A percentile compares a stretch with the other conserved stretches of the same genome.
Conservation (phyloP, 2,797 vertebrate species). For the Rhinichthys osculus region DNA sequence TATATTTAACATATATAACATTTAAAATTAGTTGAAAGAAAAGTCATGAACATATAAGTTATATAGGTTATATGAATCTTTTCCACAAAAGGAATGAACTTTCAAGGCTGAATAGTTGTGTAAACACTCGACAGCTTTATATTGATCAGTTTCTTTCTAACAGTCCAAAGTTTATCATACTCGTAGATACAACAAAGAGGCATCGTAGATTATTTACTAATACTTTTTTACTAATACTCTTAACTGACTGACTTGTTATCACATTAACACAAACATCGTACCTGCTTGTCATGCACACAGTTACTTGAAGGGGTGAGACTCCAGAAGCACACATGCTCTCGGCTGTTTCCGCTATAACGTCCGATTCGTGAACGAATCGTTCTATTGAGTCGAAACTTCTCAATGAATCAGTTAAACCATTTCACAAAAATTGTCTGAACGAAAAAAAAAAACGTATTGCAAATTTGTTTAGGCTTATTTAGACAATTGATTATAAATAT, state of each 20-base stretch:
- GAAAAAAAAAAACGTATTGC: too few relatives aligned
- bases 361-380: not conserved
- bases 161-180: constrained; percentile 9
- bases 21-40: not conserved
- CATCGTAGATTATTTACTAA: not conserved
- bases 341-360: constrained; percentile 5
- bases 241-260: not conserved
- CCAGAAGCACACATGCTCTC: not conserved
- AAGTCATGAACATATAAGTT: not conserved
- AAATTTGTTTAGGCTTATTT: not conserved
- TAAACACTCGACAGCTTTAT: not conserved
- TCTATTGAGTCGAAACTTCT: not conserved
- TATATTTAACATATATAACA: too few relatives aligned
- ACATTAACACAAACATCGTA: not conserved
- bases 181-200: not conserved
- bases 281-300: not conserved
- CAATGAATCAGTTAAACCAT: not conserved
- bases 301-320: not conserved
- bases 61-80: not conserved
- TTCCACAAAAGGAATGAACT: not conserved
- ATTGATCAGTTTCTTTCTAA: not conserved
- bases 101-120: not conserved
- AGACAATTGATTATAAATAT: not conserved
- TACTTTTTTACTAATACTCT: not conserved
- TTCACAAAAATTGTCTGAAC: not conserved